These are phyloP conservation scores for Pygmarrhopalites habei DNA, from an alignment of 1,140 invertebrate genomes.

Conservation along the genomic window DNA sequence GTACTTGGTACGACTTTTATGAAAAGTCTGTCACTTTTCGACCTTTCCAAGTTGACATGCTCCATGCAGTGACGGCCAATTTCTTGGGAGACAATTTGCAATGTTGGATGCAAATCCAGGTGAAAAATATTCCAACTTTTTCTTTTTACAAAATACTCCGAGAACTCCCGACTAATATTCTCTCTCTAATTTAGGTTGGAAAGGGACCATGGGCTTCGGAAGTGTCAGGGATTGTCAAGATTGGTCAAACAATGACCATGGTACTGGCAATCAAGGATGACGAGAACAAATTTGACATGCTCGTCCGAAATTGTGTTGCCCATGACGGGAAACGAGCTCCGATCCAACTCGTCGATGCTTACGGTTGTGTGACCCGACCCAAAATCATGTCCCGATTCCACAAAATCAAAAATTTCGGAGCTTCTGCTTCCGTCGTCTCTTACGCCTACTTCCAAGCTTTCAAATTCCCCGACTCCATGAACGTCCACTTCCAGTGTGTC, in stretches of 20 bases:
- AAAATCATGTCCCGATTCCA: conserved; percentile 91
- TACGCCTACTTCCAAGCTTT: conserved; percentile 95
- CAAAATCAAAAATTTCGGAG: conserved; percentile 92
- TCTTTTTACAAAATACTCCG: too few relatives aligned
- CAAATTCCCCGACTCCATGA: conserved; percentile 95
- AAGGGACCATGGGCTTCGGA: conserved; percentile 91
- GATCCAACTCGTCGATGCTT: conserved; percentile 84
- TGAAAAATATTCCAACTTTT: too few relatives aligned
- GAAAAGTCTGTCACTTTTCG: conserved; percentile 89
- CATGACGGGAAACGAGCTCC: conserved; percentile 87
- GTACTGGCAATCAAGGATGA: conserved; percentile 90
- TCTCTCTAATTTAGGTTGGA: conserved; percentile 52
- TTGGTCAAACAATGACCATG: conserved; percentile 94
- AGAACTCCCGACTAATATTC: too few relatives aligned
- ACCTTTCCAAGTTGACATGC: conserved; percentile 83
- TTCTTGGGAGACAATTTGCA: conserved; percentile 90
- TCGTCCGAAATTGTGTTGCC: conserved; percentile 86
- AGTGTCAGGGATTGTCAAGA: conserved; percentile 89
- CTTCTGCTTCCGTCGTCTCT: conserved; percentile 83
- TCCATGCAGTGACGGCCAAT: conserved; percentile 87
- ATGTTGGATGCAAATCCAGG: conserved; percentile 93
- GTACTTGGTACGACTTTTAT: conserved; percentile 92
- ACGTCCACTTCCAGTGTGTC: conserved; percentile 93
- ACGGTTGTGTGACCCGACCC: conserved; percentile 81
- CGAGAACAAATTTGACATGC: conserved; percentile 91